Percentiles rank a stretch among this genome's conserved stretches.
phyloP scores from a whole-genome alignment of 2,888 invertebrate species.

The Adelognathus sp. region DNA sequence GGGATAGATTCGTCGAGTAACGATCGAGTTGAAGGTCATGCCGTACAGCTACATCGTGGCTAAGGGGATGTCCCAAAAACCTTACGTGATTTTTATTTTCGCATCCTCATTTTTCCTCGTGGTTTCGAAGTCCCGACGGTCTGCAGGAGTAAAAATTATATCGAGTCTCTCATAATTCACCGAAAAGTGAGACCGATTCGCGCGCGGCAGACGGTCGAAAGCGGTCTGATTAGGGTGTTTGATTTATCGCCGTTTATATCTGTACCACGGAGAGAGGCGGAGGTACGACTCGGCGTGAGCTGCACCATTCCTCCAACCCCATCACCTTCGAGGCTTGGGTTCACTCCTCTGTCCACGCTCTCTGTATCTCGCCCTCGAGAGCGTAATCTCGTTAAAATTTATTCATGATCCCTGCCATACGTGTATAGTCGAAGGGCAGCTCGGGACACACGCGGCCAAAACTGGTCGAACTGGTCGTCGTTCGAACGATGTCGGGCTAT shows the following conservation, averaged over 20 bases:
- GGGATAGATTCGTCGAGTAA: too few species aligned
- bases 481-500: slow-evolving; percentile 67
- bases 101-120: not conserved
- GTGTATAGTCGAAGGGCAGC: slow-evolving; percentile 36
- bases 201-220: slow-evolving; percentile 60
- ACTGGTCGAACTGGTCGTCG: slow-evolving; percentile 63
- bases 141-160: slow-evolving; percentile 55
- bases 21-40: not conserved
- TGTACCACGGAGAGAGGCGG: slow-evolving; percentile 53
- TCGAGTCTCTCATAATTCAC: slow-evolving; percentile 68
- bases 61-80: not conserved
- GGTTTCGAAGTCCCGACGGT: slow-evolving; percentile 8
- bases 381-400: slow-evolving; percentile 74
- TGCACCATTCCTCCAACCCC: slow-evolving; percentile 21
- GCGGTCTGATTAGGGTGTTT: slow-evolving; percentile 73
- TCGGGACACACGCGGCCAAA: slow-evolving; percentile 61
- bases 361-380: slow-evolving; percentile 47
- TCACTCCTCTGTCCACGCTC: slow-evolving; percentile 37
- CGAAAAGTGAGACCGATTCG: slow-evolving; percentile 68
- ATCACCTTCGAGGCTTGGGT: slow-evolving; percentile 40
- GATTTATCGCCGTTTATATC: slow-evolving; percentile 72
- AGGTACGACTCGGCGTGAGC: slow-evolving; percentile 13
- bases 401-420: slow-evolving; percentile 69
- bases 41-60: not conserved
- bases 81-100: not conserved